These are phyloP conservation scores for Parnassius apollo DNA, from an alignment of 2,888 invertebrate species.

Conservation along the genomic window DNA sequence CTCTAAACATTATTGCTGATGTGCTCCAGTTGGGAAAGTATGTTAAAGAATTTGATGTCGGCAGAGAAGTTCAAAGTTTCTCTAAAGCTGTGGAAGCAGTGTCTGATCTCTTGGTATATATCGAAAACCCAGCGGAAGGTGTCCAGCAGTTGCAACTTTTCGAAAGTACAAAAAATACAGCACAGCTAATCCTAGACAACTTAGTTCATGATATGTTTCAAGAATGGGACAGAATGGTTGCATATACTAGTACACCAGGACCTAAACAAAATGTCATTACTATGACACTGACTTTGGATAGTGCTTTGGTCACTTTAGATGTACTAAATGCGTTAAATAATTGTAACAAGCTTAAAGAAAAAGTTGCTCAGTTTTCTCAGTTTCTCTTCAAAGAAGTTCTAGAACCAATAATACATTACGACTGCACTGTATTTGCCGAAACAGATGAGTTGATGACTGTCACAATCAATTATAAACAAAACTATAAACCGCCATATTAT, in stretches of 20 bases:
- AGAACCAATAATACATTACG: constrained; percentile 78
- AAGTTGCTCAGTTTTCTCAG: constrained; percentile 79
- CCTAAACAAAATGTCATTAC: constrained; percentile 52
- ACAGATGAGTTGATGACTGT: constrained; percentile 55
- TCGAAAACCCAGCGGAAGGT: constrained; percentile 71
- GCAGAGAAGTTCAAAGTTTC: constrained; percentile 55
- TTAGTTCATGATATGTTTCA: constrained; percentile 68
- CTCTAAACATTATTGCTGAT: constrained; percentile 70
- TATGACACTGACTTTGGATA: constrained; percentile 59
- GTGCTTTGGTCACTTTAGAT: constrained; percentile 47
- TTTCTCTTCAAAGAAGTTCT: constrained; percentile 82
- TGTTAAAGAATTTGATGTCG: constrained; percentile 61
- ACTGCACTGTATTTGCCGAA: constrained; percentile 64
- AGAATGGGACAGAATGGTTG: constrained; percentile 75
- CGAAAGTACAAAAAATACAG: constrained; percentile 66
- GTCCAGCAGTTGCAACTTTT: constrained; percentile 77
- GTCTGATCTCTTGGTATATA: constrained; percentile 62
- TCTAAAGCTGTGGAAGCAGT: constrained; percentile 75
- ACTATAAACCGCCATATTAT: constrained; percentile 69
- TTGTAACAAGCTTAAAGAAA: constrained; percentile 61
- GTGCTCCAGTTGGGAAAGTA: constrained; percentile 57
- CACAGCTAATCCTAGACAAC: constrained; percentile 63
- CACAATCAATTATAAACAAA: constrained; percentile 61
- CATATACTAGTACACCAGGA: constrained; percentile 51
- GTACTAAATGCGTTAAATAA: constrained; percentile 64